Evolutionary conservation across 1,140 invertebrate genomes (phyloP), one percentile per base, ranked within the genome.

Genomic region (Pseudobourletiella spinata): DNA sequence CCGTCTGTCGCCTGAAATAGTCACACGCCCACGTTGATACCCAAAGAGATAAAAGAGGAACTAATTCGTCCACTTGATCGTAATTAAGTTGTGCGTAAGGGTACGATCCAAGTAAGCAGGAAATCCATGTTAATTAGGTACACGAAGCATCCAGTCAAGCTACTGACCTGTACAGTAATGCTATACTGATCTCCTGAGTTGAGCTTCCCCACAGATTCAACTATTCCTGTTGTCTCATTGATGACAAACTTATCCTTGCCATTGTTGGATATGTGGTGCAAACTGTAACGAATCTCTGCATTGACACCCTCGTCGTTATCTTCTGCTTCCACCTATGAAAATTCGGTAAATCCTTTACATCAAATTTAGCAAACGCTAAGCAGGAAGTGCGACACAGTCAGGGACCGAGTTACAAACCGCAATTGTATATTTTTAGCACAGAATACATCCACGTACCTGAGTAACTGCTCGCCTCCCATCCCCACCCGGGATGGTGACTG

Each of bases 181-280:
- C 86, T 89, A 74, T 90, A 94, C 68, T 91, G 87, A 71, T 92
- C 88, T 0, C 89, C 90, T 0, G 89, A 86, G 70, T 85, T 83
- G 0, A 93, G 72, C 63, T 87, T 86, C 3, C 87, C 86, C 15
- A 74, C 57, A 22, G 76, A 73, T 58, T 79, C 74, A 3, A 94
- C 84, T 30, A 84, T 77, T 20, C 90, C 90, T 14, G 83, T 86
- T 59, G 80, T 79, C n/a, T 85, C 81, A 72, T 93, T 83, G 64
- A 94, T 90, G 68, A 82, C 82, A 71, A 94, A 94, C 73, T 89
- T 91, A 54, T 84, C 85, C 32, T 81, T 79, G 1, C 89, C 91
- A 73, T 91, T 91, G 73, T 92, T 93, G 35, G 88, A 91, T 3
- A 93, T 87, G 74, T 92, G 89, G 72, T 89, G 87, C 61, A 94